Evolutionary conservation across 2,888 invertebrate species (phyloP).

Genomic region (Entomobrya multifasciata): DNA sequence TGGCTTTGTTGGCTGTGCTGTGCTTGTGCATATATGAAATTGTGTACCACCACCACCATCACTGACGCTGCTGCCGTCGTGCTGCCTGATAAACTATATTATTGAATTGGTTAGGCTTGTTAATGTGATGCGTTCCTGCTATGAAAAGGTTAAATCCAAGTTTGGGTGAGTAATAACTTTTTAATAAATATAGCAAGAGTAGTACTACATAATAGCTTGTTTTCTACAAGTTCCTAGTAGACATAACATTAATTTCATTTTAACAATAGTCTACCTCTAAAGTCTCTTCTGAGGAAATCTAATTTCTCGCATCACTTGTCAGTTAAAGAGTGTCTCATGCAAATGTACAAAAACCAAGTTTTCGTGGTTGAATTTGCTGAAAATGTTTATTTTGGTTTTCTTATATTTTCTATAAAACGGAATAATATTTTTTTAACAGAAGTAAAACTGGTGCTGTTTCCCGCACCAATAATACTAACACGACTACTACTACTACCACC

Average conservation of each 20-base stretch:
- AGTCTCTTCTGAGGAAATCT: slow-evolving; percentile 33
- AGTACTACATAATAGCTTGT: neutral
- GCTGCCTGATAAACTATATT: too few species aligned
- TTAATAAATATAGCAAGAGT: neutral
- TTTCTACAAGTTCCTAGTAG: slow-evolving; percentile 4
- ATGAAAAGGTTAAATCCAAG: slow-evolving; percentile 75
- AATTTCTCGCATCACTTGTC: slow-evolving; percentile 64
- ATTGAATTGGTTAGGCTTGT: too few species aligned
- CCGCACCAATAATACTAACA: neutral
- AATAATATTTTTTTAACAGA: slow-evolving; percentile 39
- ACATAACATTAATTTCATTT: slow-evolving; percentile 2
- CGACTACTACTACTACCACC: neutral
- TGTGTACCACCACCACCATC: too few species aligned
- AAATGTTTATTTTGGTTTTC: neutral
- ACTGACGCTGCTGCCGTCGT: too few species aligned
- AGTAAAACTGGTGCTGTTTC: slow-evolving; percentile 20
- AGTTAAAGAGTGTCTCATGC: slow-evolving; percentile 1
- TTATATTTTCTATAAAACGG: neutral
- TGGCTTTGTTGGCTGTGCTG: neutral
- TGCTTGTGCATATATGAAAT: too few species aligned
- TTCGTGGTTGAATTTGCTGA: too few species aligned
- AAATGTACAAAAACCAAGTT: neutral
- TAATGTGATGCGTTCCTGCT: slow-evolving; percentile 65
- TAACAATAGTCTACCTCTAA: slow-evolving; percentile 23
- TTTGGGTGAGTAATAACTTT: slow-evolving; percentile 69